Evolutionary conservation across 2,113 vertebrate genomes (phyloP).

Genomic region (Leptosomus discolor): DNA sequence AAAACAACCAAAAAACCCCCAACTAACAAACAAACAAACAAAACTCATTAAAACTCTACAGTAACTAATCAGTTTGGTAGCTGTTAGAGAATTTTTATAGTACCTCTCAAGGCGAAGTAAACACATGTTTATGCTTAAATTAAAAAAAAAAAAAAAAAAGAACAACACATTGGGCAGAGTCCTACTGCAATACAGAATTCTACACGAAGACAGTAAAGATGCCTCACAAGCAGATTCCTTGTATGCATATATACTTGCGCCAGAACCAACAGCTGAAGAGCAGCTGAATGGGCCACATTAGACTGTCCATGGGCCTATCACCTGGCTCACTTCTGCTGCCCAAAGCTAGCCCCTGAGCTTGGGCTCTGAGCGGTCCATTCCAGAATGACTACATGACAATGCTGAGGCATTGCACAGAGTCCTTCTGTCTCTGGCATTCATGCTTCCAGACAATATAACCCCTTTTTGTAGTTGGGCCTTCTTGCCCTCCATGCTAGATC

Average conservation of each 20-base stretch:
- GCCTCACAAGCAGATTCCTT: background rate
- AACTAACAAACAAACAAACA: rapidly evolving
- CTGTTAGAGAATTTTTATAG: background rate
- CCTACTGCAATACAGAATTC: background rate
- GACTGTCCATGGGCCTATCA: background rate
- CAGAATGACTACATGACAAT: background rate
- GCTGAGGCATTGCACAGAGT: background rate
- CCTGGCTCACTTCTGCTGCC: background rate
- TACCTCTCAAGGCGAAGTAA: background rate
- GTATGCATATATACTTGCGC: rapidly evolving
- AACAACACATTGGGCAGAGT: background rate
- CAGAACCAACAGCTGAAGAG: background rate
- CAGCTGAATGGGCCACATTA: background rate
- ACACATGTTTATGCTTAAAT: background rate
- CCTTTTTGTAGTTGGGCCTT: background rate
- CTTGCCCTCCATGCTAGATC: background rate
- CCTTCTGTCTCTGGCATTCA: background rate
- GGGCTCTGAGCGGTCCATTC: background rate
- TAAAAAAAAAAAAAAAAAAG: background rate
- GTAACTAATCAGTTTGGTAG: background rate
- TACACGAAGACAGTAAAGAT: background rate
- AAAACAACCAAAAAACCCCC: rapidly evolving
- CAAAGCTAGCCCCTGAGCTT: background rate
- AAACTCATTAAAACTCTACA: background rate
- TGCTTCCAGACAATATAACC: background rate